Conservation (phyloP, 1,140 invertebrate genomes). For the Oscheius sp. region DNA sequence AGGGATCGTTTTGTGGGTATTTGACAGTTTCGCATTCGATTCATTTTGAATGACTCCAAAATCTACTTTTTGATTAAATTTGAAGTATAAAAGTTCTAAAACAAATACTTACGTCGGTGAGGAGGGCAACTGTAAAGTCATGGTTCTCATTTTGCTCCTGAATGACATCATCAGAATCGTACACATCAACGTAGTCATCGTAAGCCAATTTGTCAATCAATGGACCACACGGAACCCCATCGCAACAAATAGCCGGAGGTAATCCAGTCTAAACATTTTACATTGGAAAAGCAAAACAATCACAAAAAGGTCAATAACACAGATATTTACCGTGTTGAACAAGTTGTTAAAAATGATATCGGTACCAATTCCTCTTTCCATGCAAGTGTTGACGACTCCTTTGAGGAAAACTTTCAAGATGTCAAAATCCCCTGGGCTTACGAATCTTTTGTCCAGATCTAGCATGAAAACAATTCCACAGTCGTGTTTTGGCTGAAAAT, state of each 20-base stretch:
- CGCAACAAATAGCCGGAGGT: conserved; percentile 2
- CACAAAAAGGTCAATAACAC: background rate
- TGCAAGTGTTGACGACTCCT: conserved; percentile 13
- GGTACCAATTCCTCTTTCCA: conserved; percentile 21
- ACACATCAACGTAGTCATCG: conserved; percentile 14
- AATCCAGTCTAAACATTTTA: too few species aligned
- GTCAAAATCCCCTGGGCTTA: conserved; percentile 8
- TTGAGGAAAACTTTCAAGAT: conserved; percentile 11
- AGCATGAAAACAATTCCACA: conserved; percentile 5
- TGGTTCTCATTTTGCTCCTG: background rate
- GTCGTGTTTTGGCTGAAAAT: background rate
- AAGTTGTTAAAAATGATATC: conserved; percentile 1
- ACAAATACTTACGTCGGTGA: conserved; percentile 21
- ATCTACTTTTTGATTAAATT: background rate
- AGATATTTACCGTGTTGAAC: conserved; percentile 13
- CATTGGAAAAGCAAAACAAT: background rate
- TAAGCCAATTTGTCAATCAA: conserved; percentile 9
- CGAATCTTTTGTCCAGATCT: conserved; percentile 20
- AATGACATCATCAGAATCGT: conserved; percentile 9
- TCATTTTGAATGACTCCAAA: background rate
- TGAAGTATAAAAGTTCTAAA: background rate
- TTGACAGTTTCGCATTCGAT: background rate
- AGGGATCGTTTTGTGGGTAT: background rate
- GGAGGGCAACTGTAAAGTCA: conserved; percentile 15
- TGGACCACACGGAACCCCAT: background rate